A percentile compares a stretch with the other conserved stretches of the same genome.
Evolutionary conservation across 2,888 invertebrate species (phyloP).

Genomic region (Pammene fasciana): DNA sequence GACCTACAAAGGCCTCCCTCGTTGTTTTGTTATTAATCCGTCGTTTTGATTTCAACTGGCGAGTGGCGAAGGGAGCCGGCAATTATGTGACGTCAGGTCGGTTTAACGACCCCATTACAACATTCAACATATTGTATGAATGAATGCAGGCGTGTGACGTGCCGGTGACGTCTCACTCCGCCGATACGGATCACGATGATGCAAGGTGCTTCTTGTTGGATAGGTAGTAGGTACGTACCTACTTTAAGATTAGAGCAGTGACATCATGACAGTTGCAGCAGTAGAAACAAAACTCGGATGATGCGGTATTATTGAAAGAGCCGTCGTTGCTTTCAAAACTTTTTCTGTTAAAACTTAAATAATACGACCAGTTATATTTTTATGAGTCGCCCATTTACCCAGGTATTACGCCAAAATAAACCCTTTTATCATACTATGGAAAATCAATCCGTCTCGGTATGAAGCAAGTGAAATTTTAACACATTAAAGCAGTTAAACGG

Average conservation of each 20-base stretch:
- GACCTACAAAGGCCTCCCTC: conserved; percentile 80
- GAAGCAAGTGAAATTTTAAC: conserved; percentile 66
- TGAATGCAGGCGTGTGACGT: conserved; percentile 76
- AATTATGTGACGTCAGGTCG: conserved; percentile 81
- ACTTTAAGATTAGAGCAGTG: conserved; percentile 28
- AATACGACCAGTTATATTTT: background rate
- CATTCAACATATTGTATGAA: conserved; percentile 80
- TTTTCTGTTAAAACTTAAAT: background rate
- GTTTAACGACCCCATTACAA: conserved; percentile 83
- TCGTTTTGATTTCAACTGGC: conserved; percentile 79
- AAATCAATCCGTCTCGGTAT: conserved; percentile 53
- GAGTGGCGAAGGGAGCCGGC: conserved; percentile 78
- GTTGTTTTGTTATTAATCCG: conserved; percentile 73
- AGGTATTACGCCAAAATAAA: conserved; percentile 3
- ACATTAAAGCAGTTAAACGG: conserved; percentile 62
- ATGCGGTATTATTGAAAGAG: conserved; percentile 1
- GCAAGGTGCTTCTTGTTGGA: conserved; percentile 54
- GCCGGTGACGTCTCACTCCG: conserved; percentile 75
- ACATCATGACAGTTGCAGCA: conserved; percentile 2
- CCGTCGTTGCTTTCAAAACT: background rate
- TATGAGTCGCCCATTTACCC: background rate
- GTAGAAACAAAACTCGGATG: background rate
- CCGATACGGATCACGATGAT: conserved; percentile 56
- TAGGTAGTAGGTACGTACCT: too few relatives aligned
- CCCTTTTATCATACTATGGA: conserved; percentile 1